Evolutionary conservation across 2,797 vertebrate genomes (phyloP), one percentile per base, ranked within the genome.

Genomic region (Gymnopithys bicolor): DNA sequence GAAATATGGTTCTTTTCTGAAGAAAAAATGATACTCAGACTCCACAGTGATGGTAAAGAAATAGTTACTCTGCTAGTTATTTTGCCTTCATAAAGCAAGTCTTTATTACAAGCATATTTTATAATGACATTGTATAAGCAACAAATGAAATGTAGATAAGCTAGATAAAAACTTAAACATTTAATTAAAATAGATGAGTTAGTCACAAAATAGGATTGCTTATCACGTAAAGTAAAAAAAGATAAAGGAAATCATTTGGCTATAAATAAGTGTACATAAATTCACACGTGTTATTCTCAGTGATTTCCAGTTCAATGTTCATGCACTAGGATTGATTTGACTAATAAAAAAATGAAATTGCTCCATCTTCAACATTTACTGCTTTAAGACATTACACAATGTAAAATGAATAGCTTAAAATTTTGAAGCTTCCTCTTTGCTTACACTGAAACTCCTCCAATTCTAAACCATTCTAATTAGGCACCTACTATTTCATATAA

Each of bases 151-250:
- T 90, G 55, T 55, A 21, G 74, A 27, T 67, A 58, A 59, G 66
- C 59, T 51, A 58, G 33, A 92, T 25, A 91, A 64, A 94, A 89
- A 84, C 33, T 25, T 89, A 96, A 96, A 84, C 48, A 87, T 93
- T 87, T 88, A 91, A 91, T 41, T 92, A 92, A 84, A 93, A 76
- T 6, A 84, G 83, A 24, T 90, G 27, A 94, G 49, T 85, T 82
- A 85, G 92, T 92, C 46, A 90, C 77, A 70, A 90, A 95, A 87
- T 18, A 93, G 67, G 67, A 91, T 23, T 87, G 55, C 35, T 90
- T 70, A 89, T 77, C 78, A 55, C 33, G 51, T 41, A 81, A 83
- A 25, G 25, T 53, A 79, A 70, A 90, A 90, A 90, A 82, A 78
- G 51, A 66, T 55, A 52, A 88, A 79, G 27, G 37, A 86, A 87